These are phyloP conservation scores for Arbacia lixula DNA, from an alignment of 53 echinoderm and acorn worm genomes.

Conservation along the genomic window DNA sequence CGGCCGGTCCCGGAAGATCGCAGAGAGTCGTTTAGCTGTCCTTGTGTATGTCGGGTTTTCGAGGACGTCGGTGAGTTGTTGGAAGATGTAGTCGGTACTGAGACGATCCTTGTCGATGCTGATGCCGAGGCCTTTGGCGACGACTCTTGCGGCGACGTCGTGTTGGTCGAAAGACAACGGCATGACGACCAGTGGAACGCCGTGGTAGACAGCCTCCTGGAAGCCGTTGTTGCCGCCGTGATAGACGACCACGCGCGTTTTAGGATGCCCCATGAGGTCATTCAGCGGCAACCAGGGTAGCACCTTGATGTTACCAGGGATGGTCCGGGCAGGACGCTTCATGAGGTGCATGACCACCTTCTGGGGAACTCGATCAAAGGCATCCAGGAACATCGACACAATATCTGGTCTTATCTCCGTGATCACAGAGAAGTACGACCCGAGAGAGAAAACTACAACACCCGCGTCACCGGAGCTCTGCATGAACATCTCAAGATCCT, in stretches of 20 bases:
- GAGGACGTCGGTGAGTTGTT: background rate
- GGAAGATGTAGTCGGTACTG: conserved; percentile 1
- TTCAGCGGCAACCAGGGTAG: conserved; percentile 23
- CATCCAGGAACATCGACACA: background rate
- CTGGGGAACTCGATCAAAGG: conserved; percentile 9
- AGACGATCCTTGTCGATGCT: background rate
- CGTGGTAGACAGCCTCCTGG: conserved; percentile 14
- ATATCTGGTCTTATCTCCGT: background rate
- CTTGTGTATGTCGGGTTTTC: background rate
- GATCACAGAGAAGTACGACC: conserved; percentile 6
- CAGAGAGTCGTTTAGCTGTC: conserved; percentile 2
- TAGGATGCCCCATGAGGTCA: conserved; percentile 21
- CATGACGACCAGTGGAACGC: conserved; percentile 32
- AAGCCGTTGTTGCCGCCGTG: conserved; percentile 36
- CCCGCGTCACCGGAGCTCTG: conserved; percentile 17
- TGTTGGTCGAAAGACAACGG: conserved; percentile 1
- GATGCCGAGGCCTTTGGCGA: background rate
- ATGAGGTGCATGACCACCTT: conserved; percentile 11
- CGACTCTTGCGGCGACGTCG: background rate
- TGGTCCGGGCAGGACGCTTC: background rate
- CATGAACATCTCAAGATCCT: conserved; percentile 22
- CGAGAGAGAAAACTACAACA: conserved; percentile 34
- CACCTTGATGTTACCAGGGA: conserved; percentile 23
- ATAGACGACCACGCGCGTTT: background rate
- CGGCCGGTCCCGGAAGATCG: conserved; percentile 15